Base-by-base conservation (phyloP, 1,140 invertebrate genomes). In the Mycetomoellerius zeteki region DNA sequence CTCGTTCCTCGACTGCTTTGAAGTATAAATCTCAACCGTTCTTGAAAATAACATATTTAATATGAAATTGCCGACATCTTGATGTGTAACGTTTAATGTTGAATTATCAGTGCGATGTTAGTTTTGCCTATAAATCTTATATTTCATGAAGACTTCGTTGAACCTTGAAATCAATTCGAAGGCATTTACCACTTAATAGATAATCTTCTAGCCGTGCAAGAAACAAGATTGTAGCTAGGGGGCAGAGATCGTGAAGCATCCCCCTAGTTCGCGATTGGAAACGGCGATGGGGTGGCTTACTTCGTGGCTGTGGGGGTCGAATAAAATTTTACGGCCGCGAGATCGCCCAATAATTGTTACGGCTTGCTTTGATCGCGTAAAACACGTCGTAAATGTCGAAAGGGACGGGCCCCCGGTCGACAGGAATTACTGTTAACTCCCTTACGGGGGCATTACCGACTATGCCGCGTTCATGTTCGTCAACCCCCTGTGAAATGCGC, bases 291-390 rank as follows among this genome's bases (percentile, higher is more conserved):
- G 81, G 62, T 88, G 71, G 56, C 85, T 85, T 60, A 24, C 81
- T 77, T 72, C 73, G 86, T 87, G 87, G 88, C 64, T 52, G 87
- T 67, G 89, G 88, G 78, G 86, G 90, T 88, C 87, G 92, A 94
- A 94, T 94, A 94, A 94, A 95, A 95, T 94, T 95, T 95, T 95
- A 95, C 93, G 92, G 93, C 93, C 92, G 90, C 93, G 91, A 94
- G 95, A 95, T 95, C 93, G 94, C 76, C 93, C 94, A 94, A 95
- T 95, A 95, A 95, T 95, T 95, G 94, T 95, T 95, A 95, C 94
- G 93, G 93, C 91, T 93, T 92, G 94, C 94, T 94, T 92, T 95
- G 95, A 95, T 95, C 94, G 94, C 94, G 94, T 95, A 95, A 95
- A 95, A 95, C 94, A 95, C 95, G 93, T 95, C 94, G 95, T 95